A percentile compares a stretch with the other conserved stretches of the same genome.
phyloP scores from a whole-genome alignment of 2,888 invertebrate genomes.

The Acanthosepion pharaonis region DNA sequence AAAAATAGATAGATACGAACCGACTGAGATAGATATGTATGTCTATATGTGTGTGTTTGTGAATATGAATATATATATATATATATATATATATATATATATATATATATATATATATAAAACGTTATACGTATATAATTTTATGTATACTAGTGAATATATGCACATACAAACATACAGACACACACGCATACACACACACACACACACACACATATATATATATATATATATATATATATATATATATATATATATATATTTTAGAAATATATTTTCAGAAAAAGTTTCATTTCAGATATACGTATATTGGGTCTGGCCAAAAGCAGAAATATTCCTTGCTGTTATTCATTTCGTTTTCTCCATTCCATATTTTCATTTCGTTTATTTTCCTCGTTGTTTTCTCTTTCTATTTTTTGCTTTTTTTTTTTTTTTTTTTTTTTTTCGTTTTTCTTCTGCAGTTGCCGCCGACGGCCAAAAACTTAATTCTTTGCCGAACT shows the following conservation, averaged over 20 bases:
- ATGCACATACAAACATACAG: too few relatives aligned
- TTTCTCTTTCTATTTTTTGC: too few relatives aligned
- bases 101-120: slow-evolving; percentile 33
- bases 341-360: neutral
- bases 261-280: too few relatives aligned
- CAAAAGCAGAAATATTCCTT: neutral
- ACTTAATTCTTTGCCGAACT: neutral
- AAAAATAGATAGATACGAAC: neutral
- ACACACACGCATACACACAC: too few relatives aligned
- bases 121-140: neutral
- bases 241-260: too few relatives aligned
- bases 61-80: neutral
- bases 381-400: neutral
- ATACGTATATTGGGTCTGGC: too few relatives aligned
- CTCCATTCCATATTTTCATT: neutral
- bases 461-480: neutral
- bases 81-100: neutral
- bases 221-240: too few relatives aligned
- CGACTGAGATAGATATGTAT: neutral
- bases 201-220: too few relatives aligned
- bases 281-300: too few relatives aligned
- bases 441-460: neutral
- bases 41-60: neutral
- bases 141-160: neutral
- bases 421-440: neutral